Base-by-base conservation (phyloP, 2,113 vertebrate species). In the Muntiacus reevesi region DNA sequence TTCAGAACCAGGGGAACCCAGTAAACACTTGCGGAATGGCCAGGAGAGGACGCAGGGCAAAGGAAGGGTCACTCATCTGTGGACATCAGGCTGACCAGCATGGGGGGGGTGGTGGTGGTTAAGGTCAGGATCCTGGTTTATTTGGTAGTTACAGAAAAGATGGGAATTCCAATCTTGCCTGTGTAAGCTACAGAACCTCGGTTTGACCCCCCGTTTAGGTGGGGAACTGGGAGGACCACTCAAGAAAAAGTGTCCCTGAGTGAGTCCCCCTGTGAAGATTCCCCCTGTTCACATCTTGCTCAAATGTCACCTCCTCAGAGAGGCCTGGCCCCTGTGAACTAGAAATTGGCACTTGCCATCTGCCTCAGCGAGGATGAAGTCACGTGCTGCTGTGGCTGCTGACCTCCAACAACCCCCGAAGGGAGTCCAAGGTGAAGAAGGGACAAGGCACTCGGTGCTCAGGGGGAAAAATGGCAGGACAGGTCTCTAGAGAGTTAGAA, bases 11-110 rank as follows among this genome's bases (percentile, higher is more conserved):
- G n/a, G 30, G 43, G 54, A 1, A 1, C 10, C 9, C 15, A 36
- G n/a, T 15, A 85, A 27, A 45, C 0, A 28, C 6, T 6, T 17
- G 15, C 40, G 21, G 6, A 12, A 1, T 2, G 1, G 11, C 47
- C 12, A 1, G 15, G 23, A 7, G 3, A 8, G 4, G 43, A 89
- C 50, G 52, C 1, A 43, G 54, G 28, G 8, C 13, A 0, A 15
- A 36, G 47, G 17, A 1, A 19, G 2, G 8, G 40, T 3, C 28
- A 13, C 23, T n/a, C 13, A 23, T 30, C 40, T 16, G 3, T 5
- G 23, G 28, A 90, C n/a, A 6, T 52, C 3, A 28, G n/a, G n/a
- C 30, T 52, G 54, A 78, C 45, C 25, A 2, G 33, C 25, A 0
- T 19, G 12, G n/a, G n/a, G 3, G n/a, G 3, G 43, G 3, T 10